These are phyloP conservation scores for Drosophila cyrtoloma DNA, from an alignment of 2,888 invertebrate genomes.

Conservation along the genomic window DNA sequence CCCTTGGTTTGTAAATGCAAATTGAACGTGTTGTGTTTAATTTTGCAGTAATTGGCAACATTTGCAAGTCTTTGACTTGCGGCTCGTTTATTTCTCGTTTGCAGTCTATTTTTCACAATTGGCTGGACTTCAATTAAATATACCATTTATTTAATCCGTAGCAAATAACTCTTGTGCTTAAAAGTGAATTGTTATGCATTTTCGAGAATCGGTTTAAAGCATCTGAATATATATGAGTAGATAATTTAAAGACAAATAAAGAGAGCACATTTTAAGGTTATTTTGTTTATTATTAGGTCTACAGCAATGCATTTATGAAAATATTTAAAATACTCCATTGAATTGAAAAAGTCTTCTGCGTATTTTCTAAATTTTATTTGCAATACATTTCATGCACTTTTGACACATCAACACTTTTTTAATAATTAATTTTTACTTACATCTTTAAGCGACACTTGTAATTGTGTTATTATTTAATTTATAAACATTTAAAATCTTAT, in stretches of 20 bases:
- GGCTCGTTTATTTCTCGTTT: not conserved
- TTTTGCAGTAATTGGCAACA: slow-evolving; percentile 17
- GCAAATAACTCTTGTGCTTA: not conserved
- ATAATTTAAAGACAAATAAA: not conserved
- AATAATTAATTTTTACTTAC: slow-evolving; percentile 19
- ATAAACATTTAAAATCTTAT: slow-evolving; percentile 10
- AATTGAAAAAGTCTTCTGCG: not conserved
- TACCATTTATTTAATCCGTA: not conserved
- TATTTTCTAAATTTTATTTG: slow-evolving; percentile 32
- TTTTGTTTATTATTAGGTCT: not conserved
- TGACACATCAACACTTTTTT: slow-evolving; percentile 22
- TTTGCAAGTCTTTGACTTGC: not conserved
- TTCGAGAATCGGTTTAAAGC: not conserved
- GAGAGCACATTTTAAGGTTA: not conserved
- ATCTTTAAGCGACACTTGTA: slow-evolving; percentile 5
- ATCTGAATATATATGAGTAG: not conserved
- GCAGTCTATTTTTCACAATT: not conserved
- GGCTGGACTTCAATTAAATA: not conserved
- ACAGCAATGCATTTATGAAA: not conserved
- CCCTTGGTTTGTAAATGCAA: slow-evolving; percentile 11
- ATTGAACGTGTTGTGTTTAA: slow-evolving; percentile 15
- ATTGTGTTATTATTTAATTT: slow-evolving; percentile 6
- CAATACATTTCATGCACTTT: slow-evolving; percentile 23
- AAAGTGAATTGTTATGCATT: not conserved
- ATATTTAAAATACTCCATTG: not conserved